These are phyloP conservation scores for Caenorhabditis macrosperma DNA, from an alignment of 2,888 invertebrate species.

Conservation along the genomic window DNA sequence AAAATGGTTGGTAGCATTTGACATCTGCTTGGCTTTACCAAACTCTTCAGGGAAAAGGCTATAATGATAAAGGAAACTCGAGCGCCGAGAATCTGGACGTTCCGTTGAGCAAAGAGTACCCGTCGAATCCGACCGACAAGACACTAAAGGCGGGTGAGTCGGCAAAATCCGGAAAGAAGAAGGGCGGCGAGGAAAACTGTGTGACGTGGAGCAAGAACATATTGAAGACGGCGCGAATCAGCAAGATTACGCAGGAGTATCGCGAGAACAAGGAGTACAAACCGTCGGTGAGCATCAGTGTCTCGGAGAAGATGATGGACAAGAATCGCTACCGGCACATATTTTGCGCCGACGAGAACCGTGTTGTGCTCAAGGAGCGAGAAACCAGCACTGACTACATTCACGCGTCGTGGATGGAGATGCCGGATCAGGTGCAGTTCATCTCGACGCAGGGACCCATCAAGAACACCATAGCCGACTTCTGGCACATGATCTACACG, in stretches of 20 bases:
- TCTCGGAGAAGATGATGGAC: conserved; percentile 33
- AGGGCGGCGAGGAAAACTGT: conserved; percentile 12
- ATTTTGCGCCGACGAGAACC: conserved; percentile 49
- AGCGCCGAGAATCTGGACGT: neutral
- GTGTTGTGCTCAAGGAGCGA: conserved; percentile 56
- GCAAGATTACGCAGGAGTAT: conserved; percentile 34
- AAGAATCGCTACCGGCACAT: conserved; percentile 51
- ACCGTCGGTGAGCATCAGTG: neutral
- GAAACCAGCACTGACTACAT: conserved; percentile 45
- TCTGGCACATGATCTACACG: conserved; percentile 62
- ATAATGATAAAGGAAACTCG: neutral
- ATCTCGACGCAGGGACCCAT: conserved; percentile 59
- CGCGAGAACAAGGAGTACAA: conserved; percentile 42
- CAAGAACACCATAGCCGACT: conserved; percentile 40
- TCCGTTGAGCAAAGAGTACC: conserved; percentile 1
- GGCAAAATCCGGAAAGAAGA: neutral
- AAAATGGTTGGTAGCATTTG: too few relatives aligned
- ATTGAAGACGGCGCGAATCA: conserved; percentile 13
- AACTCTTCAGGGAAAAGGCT: neutral
- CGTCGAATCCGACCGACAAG: neutral
- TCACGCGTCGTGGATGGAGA: conserved; percentile 59
- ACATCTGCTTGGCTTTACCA: too few relatives aligned
- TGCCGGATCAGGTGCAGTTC: conserved; percentile 49
- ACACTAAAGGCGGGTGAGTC: conserved; percentile 2
- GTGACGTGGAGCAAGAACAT: conserved; percentile 18